Base-by-base conservation (phyloP, 2,888 invertebrate genomes). In the Spialia ferax region DNA sequence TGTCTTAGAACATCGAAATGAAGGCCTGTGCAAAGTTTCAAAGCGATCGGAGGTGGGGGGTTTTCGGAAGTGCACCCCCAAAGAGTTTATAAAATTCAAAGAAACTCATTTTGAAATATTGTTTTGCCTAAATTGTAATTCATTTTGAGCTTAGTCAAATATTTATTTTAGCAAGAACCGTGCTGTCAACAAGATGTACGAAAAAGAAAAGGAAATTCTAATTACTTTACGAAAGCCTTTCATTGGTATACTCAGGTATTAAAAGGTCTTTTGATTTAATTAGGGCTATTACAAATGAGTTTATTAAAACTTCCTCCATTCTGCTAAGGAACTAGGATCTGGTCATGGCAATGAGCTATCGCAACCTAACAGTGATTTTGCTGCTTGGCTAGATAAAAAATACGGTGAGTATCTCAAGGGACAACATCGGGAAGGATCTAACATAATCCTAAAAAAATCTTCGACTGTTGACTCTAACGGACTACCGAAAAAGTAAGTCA, bases 191-290 rank as follows among this genome's bases (percentile, higher is more conserved):
- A 75, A 52, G 67, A 73, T 26, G 72, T 72, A 38, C 73, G 79
- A 11, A 71, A 68, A 15, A 79, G 72, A 67, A 87, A 82, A 71
- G 74, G 73, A 0, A 83, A 81, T 63, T 78, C 82, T 4, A 90
- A 88, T 70, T 88, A 79, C 72, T 92, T 92, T 64, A 79, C 81
- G n/a, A 91, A 86, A 79, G 92, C 92, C 2, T 92, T 92, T 69
- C 82, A 79, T 20, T 92, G 92, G 92, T 92, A 91, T 69, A 89
- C 88, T 1, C 80, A 89, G 85, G 91, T 91, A 77, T 75, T 8
- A 11, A 1, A 10, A 32, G 32, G 5, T n/a, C 10, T n/a, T 32
- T 32, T n/a, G n/a, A 29, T 29, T 29, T 29, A 1, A 29, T 29
- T 29, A 29, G 8, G 29, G 8, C 6, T 45, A 18, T 18, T 26